A percentile compares a stretch with the other conserved stretches of the same genome.
Conservation (phyloP, 2,113 vertebrate species). For the Leptocoma aspasia region DNA sequence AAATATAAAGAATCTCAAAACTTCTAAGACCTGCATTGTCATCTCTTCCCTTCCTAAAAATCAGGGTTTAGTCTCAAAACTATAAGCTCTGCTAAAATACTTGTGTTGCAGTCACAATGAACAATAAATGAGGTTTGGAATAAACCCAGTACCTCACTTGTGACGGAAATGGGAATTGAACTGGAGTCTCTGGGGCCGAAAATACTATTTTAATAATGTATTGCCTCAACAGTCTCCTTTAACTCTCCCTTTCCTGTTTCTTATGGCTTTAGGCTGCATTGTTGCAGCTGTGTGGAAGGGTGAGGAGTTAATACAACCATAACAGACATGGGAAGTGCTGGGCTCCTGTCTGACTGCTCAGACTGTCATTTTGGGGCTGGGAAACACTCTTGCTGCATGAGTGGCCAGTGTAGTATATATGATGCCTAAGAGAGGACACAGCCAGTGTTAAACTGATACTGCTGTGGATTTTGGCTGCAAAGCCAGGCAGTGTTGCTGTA, state of each 20-base stretch:
- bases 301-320: neutral
- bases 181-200: neutral
- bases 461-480: constrained; percentile 23
- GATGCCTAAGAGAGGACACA: neutral
- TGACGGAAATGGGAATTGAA: constrained; percentile 7
- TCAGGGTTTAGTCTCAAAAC: neutral
- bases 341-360: neutral
- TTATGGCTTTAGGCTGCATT: neutral
- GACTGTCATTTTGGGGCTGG: neutral
- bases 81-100: neutral
- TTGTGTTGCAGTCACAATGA: neutral
- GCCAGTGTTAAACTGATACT: neutral
- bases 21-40: neutral
- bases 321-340: neutral
- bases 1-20: neutral
- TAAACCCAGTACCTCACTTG: neutral
- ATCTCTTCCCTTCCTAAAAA: neutral
- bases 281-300: neutral
- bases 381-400: neutral
- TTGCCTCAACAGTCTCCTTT: neutral
- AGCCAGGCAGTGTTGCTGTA: neutral
- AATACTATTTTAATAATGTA: constrained; percentile 23
- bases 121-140: constrained; percentile 17
- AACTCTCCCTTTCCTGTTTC: constrained; percentile 1
- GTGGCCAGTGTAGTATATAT: neutral